Evolutionary conservation across 2,888 invertebrate genomes (phyloP).

Genomic region (Lasioglossum calceatum): DNA sequence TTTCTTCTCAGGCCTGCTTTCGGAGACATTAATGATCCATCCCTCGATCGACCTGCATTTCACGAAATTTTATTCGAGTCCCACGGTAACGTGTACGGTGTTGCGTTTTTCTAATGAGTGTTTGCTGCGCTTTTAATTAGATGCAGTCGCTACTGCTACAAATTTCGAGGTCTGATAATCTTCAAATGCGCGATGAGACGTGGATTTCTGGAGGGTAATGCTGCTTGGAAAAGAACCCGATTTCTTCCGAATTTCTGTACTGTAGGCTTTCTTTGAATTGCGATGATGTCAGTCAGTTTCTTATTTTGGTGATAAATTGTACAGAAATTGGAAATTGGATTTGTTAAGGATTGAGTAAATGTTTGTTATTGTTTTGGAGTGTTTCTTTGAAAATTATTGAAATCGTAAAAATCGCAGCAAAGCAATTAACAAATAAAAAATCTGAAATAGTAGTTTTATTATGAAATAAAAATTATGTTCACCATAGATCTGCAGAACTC

Average conservation of each 20-base stretch:
- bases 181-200: background rate
- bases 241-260: background rate
- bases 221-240: background rate
- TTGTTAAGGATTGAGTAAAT: too few relatives aligned
- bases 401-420: background rate
- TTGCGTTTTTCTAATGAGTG: background rate
- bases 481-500: background rate
- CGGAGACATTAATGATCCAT: conserved; percentile 6
- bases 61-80: background rate
- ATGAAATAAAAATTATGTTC: background rate
- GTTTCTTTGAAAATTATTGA: background rate
- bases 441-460: background rate
- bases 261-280: background rate
- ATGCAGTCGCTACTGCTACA: background rate
- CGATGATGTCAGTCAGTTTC: background rate
- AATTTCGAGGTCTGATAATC: conserved; percentile 12
- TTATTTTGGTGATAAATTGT: background rate
- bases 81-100: background rate
- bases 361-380: too few relatives aligned
- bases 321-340: background rate
- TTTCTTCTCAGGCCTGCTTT: conserved; percentile 4
- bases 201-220: background rate
- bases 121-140: background rate
- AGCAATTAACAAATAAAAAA: background rate
- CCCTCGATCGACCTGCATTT: conserved; percentile 4